phyloP scores from a whole-genome alignment of 2,113 vertebrate species.

The Chaetops frenatus region DNA sequence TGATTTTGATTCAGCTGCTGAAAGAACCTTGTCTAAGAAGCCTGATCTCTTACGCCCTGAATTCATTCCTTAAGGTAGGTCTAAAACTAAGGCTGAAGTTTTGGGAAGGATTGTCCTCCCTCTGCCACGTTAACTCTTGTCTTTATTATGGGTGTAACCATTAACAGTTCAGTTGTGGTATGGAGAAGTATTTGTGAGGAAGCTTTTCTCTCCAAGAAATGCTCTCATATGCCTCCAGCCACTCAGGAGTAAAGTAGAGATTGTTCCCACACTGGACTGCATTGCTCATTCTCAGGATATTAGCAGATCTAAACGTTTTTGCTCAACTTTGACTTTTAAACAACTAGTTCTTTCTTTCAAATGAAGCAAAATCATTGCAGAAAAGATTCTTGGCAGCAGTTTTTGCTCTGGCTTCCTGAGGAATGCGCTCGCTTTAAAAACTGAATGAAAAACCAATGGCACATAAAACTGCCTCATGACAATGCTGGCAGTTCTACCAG shows the following conservation, averaged over 20 bases:
- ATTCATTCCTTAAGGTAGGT: background rate
- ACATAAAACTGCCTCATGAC: slow-evolving; percentile 38
- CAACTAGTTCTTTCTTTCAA: slow-evolving; percentile 45
- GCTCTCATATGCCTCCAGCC: background rate
- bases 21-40: background rate
- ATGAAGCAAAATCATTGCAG: slow-evolving; percentile 14
- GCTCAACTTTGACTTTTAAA: slow-evolving; percentile 54
- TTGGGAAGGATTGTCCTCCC: background rate
- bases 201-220: background rate
- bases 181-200: background rate
- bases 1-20: background rate
- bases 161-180: background rate
- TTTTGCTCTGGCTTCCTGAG: slow-evolving; percentile 23
- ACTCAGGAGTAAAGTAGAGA: background rate
- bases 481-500: slow-evolving; percentile 28
- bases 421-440: slow-evolving; percentile 34
- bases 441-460: slow-evolving; percentile 45
- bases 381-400: slow-evolving; percentile 48
- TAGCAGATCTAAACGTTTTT: slow-evolving; percentile 21
- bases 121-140: background rate
- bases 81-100: background rate
- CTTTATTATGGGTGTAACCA: background rate
- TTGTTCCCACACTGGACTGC: background rate
- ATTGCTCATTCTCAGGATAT: slow-evolving; percentile 6
- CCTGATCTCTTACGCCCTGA: background rate